Conservation (phyloP, 2,113 vertebrate genomes). For the Microtus montanus region DNA sequence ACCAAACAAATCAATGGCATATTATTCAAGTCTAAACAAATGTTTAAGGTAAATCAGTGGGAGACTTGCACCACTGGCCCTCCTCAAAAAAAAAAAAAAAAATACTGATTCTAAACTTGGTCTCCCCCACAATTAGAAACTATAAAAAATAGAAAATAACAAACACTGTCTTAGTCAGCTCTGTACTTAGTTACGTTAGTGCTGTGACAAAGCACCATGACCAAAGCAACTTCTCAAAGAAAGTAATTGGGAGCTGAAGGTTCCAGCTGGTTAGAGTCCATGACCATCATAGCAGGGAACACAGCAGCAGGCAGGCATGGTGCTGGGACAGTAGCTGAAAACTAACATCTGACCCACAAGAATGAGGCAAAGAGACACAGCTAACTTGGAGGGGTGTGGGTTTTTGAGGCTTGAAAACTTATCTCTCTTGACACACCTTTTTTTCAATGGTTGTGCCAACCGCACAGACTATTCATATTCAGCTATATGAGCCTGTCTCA, state of each 20-base stretch:
- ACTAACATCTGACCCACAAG: background rate
- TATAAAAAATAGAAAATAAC: background rate
- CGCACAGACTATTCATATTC: background rate
- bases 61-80: background rate
- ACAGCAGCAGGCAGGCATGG: background rate
- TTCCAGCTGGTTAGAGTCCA: background rate
- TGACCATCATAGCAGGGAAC: background rate
- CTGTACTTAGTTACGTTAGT: background rate
- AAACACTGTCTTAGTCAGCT: background rate
- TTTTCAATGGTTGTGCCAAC: background rate
- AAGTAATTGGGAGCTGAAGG: background rate
- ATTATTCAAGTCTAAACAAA: background rate
- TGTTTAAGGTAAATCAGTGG: background rate
- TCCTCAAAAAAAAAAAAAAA: too few species aligned
- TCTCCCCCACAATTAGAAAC: background rate
- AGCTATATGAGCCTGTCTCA: background rate
- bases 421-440: background rate
- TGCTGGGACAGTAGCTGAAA: background rate
- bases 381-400: background rate
- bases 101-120: background rate
- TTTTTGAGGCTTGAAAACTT: background rate
- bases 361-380: background rate
- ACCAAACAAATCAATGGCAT: background rate
- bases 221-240: background rate
- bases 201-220: background rate